These are phyloP conservation scores for Sussaba pulchella DNA, from an alignment of 2,888 invertebrate genomes.

Conservation along the genomic window DNA sequence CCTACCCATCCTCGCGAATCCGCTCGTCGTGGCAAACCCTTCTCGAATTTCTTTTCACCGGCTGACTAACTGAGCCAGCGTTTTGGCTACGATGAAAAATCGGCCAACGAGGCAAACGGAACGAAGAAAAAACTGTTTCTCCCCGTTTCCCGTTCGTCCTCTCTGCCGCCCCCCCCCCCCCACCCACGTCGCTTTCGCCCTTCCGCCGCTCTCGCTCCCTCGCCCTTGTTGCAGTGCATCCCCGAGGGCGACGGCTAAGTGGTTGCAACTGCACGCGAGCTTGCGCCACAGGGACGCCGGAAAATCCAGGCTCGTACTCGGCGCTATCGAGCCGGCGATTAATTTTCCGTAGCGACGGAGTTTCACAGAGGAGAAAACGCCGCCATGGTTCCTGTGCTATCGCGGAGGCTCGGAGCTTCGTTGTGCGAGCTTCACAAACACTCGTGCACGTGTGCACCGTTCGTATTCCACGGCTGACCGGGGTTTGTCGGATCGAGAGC, in stretches of 20 bases:
- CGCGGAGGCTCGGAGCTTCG: conserved; percentile 43
- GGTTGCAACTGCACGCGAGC: conserved; percentile 38
- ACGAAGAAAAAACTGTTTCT: conserved; percentile 54
- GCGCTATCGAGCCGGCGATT: conserved; percentile 74
- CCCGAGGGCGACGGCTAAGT: conserved; percentile 43
- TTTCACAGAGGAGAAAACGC: conserved; percentile 65
- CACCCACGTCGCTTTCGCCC: too few species aligned
- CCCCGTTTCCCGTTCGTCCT: neutral
- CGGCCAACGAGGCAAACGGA: conserved; percentile 57
- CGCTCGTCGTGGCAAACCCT: conserved; percentile 33
- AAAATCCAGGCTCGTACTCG: conserved; percentile 70
- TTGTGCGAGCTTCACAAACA: conserved; percentile 42
- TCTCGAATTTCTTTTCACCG: conserved; percentile 53
- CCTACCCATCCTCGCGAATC: neutral
- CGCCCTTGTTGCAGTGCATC: neutral
- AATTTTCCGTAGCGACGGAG: conserved; percentile 74
- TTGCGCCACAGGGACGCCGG: conserved; percentile 60
- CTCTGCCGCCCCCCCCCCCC: neutral
- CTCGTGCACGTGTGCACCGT: neutral
- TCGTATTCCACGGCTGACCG: neutral
- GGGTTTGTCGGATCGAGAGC: too few species aligned
- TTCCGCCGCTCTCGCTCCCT: neutral
- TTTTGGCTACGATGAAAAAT: conserved; percentile 66
- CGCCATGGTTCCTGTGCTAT: conserved; percentile 27
- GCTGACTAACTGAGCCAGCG: conserved; percentile 50